Percentiles rank a stretch among this genome's conserved stretches.
Conservation (phyloP, 2,888 invertebrate species). For the Imbricaverruca yamaguchii region DNA sequence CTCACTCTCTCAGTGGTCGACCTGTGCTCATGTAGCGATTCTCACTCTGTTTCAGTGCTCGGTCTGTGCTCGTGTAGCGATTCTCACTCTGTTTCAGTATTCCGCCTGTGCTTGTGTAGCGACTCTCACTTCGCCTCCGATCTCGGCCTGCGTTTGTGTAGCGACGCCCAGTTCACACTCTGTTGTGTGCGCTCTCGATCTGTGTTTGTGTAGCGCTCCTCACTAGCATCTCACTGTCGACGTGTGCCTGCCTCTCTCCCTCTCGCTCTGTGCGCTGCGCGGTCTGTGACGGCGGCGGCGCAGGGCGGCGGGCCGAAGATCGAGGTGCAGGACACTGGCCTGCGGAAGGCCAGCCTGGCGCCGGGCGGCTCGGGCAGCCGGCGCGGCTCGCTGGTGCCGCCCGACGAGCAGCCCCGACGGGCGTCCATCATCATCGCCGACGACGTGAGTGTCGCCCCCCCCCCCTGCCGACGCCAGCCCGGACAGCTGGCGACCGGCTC, state of each 20-base stretch:
- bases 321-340: constrained; percentile 44
- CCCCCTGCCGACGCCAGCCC: too few species aligned
- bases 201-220: too few species aligned
- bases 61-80: too few species aligned
- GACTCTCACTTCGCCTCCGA: neutral
- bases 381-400: constrained; percentile 80
- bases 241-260: too few species aligned
- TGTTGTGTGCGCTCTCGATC: too few species aligned
- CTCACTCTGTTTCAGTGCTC: too few species aligned
- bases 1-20: too few species aligned
- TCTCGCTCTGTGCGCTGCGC: neutral
- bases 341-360: constrained; percentile 58
- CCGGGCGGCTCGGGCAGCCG: constrained; percentile 52
- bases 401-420: constrained; percentile 74
- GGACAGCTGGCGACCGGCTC: too few species aligned
- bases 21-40: too few species aligned
- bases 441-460: constrained; percentile 59
- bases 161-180: neutral
- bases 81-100: too few species aligned
- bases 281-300: neutral
- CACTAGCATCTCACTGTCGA: too few species aligned
- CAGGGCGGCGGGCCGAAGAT: neutral
- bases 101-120: too few species aligned
- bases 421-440: constrained; percentile 88
- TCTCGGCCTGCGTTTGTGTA: neutral